Percentiles rank a stretch among this genome's conserved stretches.
Evolutionary conservation across 2,797 vertebrate genomes (phyloP).

Genomic region (Sarcophilus harrisii): DNA sequence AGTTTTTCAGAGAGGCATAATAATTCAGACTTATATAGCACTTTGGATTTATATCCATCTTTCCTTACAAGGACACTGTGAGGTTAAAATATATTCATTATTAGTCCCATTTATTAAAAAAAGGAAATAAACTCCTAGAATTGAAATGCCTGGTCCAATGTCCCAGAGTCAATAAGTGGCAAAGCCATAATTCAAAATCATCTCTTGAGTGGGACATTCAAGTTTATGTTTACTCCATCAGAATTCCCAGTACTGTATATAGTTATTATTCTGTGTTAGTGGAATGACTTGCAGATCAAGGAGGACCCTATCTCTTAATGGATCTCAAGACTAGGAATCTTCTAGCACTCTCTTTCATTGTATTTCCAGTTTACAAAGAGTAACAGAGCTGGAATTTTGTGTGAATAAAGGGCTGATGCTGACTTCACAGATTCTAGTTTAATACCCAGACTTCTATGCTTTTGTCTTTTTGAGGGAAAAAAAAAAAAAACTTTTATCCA

Average conservation of each 20-base stretch:
- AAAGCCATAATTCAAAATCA: neutral
- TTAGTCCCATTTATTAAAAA: neutral
- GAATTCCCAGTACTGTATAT: neutral
- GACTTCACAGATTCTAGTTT: neutral
- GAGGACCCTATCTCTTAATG: neutral
- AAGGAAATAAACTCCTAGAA: neutral
- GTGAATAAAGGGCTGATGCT: neutral
- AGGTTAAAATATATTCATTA: neutral
- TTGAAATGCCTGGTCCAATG: neutral
- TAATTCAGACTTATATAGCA: neutral
- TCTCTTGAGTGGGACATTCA: neutral
- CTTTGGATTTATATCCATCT: neutral
- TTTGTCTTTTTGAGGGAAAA: neutral
- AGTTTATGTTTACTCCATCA: neutral
- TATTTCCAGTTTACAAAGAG: constrained; percentile 8
- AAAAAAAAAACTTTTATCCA: neutral
- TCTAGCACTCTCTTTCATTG: neutral
- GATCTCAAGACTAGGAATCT: neutral
- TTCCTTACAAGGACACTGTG: neutral
- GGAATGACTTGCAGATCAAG: neutral
- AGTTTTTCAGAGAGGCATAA: neutral
- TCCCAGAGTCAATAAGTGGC: neutral
- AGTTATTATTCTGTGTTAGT: neutral
- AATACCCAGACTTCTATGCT: neutral
- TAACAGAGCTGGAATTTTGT: neutral